Evolutionary conservation across 2,888 invertebrate genomes (phyloP).

Genomic region (Julus scanicus): DNA sequence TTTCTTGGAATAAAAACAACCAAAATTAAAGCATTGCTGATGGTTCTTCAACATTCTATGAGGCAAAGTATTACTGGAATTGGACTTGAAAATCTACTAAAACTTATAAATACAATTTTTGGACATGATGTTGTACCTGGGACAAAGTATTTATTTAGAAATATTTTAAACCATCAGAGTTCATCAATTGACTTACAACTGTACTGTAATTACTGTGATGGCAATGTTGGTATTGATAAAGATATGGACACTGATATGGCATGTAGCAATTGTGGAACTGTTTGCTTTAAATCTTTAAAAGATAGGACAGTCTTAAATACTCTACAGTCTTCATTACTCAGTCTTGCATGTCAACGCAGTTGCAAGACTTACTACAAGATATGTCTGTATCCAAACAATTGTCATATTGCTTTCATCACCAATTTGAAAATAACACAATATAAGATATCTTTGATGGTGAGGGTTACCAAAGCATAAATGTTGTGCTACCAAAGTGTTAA

Average conservation of each 20-base stretch:
- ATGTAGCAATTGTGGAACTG: conserved; percentile 1
- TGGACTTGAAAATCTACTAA: neutral
- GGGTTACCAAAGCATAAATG: neutral
- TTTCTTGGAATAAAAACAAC: neutral
- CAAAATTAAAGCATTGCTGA: neutral
- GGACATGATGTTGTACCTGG: conserved; percentile 2
- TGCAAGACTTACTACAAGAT: neutral
- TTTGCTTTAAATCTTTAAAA: conserved; percentile 8
- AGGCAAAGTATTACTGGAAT: neutral
- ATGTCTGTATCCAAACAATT: neutral
- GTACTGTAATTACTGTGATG: conserved; percentile 12
- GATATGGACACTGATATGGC: neutral
- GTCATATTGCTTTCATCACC: neutral
- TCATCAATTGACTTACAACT: neutral
- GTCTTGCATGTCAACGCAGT: neutral
- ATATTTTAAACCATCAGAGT: neutral
- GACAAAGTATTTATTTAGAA: neutral
- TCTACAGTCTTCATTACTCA: too few species aligned
- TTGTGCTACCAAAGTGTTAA: too few species aligned
- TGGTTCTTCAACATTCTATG: neutral
- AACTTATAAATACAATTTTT: conserved; percentile 15
- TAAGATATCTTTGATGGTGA: neutral
- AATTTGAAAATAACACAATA: neutral
- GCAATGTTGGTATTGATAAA: neutral
- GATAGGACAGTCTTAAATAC: neutral